Evolutionary conservation across 2,888 invertebrate genomes (phyloP).

Genomic region (Agrochola circellaris): DNA sequence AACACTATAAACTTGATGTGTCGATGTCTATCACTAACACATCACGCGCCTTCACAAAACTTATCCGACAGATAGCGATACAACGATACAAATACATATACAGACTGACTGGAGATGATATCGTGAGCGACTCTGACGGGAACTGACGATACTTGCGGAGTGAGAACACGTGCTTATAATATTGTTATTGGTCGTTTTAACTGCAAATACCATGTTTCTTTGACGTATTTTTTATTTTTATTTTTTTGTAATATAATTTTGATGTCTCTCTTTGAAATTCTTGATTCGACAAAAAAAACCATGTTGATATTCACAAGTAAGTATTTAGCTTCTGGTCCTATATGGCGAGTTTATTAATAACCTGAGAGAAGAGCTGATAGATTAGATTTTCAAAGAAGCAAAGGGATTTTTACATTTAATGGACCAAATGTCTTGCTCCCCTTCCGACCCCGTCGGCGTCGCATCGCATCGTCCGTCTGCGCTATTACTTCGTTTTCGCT

Average conservation of each 20-base stretch:
- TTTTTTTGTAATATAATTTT: too few species aligned
- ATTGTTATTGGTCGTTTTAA: background rate
- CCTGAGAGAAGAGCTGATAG: background rate
- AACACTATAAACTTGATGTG: slow-evolving; percentile 1
- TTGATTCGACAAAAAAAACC: background rate
- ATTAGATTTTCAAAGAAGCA: slow-evolving; percentile 7
- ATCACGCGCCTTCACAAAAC: slow-evolving; percentile 5
- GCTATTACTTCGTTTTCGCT: too few species aligned
- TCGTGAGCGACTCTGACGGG: background rate
- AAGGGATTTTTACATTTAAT: background rate
- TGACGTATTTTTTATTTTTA: background rate
- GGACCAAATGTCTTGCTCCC: background rate
- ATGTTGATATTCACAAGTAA: background rate
- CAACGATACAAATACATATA: too few species aligned
- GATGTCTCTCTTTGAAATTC: background rate
- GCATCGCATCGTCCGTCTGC: too few species aligned
- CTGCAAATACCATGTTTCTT: background rate
- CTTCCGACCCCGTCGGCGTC: too few species aligned
- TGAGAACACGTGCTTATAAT: background rate
- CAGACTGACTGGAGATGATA: slow-evolving; percentile 3
- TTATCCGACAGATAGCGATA: background rate
- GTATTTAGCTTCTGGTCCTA: background rate
- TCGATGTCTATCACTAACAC: slow-evolving; percentile 19
- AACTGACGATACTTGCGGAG: background rate
- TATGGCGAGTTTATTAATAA: background rate